A percentile compares a stretch with the other conserved stretches of the same genome.
phyloP scores from a whole-genome alignment of 2,888 invertebrate species.

The Dryobota labecula region DNA sequence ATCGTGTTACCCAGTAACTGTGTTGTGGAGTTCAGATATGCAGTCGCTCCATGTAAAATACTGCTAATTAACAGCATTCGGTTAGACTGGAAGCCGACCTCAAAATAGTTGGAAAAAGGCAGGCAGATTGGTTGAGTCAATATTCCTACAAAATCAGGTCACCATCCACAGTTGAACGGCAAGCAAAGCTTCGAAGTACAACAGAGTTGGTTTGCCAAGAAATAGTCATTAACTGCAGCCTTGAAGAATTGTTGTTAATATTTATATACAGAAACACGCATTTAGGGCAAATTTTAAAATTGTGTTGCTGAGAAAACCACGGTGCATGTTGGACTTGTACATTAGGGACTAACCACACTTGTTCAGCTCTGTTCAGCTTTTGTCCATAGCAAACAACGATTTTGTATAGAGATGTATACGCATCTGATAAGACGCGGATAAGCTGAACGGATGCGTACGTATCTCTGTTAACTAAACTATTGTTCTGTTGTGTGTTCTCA shows the following conservation, averaged over 20 bases:
- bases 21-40: background rate
- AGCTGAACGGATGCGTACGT: too few species aligned
- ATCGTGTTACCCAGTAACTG: background rate
- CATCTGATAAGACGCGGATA: too few species aligned
- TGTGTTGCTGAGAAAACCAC: background rate
- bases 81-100: background rate
- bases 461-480: too few species aligned
- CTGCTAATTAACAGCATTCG: background rate
- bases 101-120: too few species aligned
- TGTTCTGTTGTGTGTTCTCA: too few species aligned
- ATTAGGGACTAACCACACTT: too few species aligned
- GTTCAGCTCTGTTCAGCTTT: too few species aligned
- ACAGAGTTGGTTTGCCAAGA: slow-evolving; percentile 38
- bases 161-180: background rate
- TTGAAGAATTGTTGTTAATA: slow-evolving; percentile 20
- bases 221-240: slow-evolving; percentile 40
- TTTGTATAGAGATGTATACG: too few species aligned
- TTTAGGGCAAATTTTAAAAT: slow-evolving; percentile 2
- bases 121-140: too few species aligned
- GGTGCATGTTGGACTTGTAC: too few species aligned
- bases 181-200: slow-evolving; percentile 19
- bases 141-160: slow-evolving; percentile 23
- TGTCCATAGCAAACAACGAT: too few species aligned
- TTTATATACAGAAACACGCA: slow-evolving; percentile 13
- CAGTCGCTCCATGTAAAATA: background rate